Base-by-base conservation (phyloP, 2,797 vertebrate species). In the Trichosurus vulpecula region DNA sequence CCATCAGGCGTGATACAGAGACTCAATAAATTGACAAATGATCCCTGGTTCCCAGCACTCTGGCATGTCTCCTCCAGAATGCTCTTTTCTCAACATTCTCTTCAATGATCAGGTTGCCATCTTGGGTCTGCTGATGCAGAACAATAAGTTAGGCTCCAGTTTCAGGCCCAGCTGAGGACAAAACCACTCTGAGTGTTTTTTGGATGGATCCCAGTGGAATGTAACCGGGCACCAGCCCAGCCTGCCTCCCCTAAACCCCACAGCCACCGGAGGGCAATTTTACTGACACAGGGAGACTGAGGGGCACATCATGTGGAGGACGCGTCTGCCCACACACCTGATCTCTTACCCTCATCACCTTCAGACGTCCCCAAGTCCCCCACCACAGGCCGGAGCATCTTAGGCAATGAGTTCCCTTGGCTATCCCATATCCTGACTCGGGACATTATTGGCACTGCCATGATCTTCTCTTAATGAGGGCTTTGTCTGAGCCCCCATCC, bases 401-500 rank as follows among this genome's bases (percentile, higher is more conserved):
- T 90, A 92, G 81, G 94, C 95, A 61, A 57, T 90, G 35, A 22
- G 9, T 41, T 47, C 81, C 58, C 94, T 61, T 90, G 96, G 74
- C 52, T 90, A 1, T 22, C 35, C 9, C 13, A 90, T 31, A 35
- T 54, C 93, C 91, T 55, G 51, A 90, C 92, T 94, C 53, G 41
- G 57, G 12, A 47, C 52, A 35, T 47, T 95, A 91, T 93, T 57
- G 47, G 56, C 54, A 11, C 93, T 52, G 81, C 56, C 31, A 0
- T 0, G 52, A 22, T 22, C 54, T 22, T 47, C 47, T 9, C 90
- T 96, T 95, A 97, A 96, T 96, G 96, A 94, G 55, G 93, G 91
- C 97, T 97, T 97, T 97, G 97, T 98, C 87, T 91, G 54, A 14
- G 22, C 52, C 56, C 54, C 93, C 94, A 12, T 93, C 92, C 94